These are phyloP conservation scores for Anseranas semipalmata DNA, from an alignment of 2,113 vertebrate genomes.

Conservation along the genomic window DNA sequence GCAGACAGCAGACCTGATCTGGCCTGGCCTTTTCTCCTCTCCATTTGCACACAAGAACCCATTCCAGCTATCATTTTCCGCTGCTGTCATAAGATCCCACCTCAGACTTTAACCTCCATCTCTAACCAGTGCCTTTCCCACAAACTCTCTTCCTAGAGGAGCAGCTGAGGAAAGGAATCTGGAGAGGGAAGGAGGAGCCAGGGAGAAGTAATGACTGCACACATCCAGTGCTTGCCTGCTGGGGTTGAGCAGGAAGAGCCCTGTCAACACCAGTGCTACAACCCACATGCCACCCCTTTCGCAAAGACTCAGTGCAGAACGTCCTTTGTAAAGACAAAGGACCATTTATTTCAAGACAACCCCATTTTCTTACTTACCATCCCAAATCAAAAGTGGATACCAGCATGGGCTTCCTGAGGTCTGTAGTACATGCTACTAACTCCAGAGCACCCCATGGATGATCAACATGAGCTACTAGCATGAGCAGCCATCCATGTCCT, in stretches of 20 bases:
- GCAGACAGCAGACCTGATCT: neutral
- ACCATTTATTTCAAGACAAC: neutral
- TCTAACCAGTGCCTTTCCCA: neutral
- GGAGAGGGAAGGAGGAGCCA: neutral
- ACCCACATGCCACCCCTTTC: rapidly evolving
- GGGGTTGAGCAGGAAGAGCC: neutral
- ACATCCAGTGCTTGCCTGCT: neutral
- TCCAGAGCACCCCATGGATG: neutral
- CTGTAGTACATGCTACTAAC: neutral
- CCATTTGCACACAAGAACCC: neutral
- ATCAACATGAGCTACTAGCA: neutral
- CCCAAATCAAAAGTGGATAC: neutral
- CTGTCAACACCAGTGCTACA: neutral
- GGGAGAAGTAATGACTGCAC: neutral
- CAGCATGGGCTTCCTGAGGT: neutral
- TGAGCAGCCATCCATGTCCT: rapidly evolving
- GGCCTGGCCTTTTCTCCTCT: neutral
- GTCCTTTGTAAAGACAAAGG: neutral
- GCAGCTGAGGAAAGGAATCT: neutral
- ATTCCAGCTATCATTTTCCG: neutral
- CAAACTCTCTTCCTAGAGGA: neutral
- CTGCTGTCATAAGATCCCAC: neutral
- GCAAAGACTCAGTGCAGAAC: neutral
- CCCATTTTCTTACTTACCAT: neutral
- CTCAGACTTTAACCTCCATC: neutral